Evolutionary conservation across 2,888 invertebrate genomes (phyloP).

Genomic region (Heliconius charithonia): DNA sequence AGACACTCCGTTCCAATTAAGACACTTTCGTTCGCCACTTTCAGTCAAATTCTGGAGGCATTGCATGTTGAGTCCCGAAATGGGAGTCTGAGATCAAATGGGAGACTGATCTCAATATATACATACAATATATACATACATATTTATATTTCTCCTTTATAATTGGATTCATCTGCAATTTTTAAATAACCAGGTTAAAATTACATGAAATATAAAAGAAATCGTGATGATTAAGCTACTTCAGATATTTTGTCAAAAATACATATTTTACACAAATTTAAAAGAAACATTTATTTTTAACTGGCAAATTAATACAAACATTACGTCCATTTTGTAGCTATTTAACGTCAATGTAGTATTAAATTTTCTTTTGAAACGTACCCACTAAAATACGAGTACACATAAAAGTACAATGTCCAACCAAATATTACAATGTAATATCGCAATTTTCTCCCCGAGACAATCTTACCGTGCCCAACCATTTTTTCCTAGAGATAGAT

Average conservation of each 20-base stretch:
- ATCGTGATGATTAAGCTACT: no score
- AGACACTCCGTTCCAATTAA: no score
- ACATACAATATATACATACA: no score
- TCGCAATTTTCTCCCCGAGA: background rate
- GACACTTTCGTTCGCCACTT: no score
- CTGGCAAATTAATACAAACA: background rate
- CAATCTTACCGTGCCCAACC: slow-evolving; percentile 3
- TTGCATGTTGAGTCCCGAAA: no score
- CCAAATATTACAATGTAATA: background rate
- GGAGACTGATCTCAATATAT: no score
- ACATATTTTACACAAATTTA: background rate
- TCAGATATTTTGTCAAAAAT: background rate
- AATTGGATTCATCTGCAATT: no score
- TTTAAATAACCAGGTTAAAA: no score
- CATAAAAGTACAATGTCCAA: background rate
- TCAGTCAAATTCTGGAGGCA: no score
- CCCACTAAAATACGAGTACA: background rate
- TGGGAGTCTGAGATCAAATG: no score
- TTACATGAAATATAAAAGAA: no score
- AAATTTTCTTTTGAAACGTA: background rate
- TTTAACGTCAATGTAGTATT: background rate
- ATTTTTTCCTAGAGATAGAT: slow-evolving; percentile 5
- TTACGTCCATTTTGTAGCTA: background rate
- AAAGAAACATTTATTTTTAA: background rate
- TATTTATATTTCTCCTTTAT: no score